Base-by-base conservation (phyloP, 2,888 invertebrate genomes). In the Tinea pellionella region DNA sequence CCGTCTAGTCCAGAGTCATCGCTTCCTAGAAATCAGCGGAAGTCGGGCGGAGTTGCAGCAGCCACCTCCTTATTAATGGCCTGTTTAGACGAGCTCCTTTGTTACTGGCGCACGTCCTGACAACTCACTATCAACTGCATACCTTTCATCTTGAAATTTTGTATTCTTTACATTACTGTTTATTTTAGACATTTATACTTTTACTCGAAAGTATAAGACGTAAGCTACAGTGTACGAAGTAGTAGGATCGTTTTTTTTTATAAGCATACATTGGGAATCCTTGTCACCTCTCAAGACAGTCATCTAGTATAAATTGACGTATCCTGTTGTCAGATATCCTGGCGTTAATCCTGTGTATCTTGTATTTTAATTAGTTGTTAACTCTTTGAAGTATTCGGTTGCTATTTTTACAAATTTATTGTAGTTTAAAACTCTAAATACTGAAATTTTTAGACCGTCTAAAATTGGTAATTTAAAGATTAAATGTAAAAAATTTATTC, bases 31-130 rank as follows among this genome's bases (percentile, higher is more conserved):
- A 86, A 72, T 75, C 79, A 69, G 72, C 84, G 85, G 85, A 85
- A 82, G 84, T 78, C 77, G 76, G 70, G 68, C 74, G 75, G 73
- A 75, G 67, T 73, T 78, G 72, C 73, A 73, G 73, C 74, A 76
- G 74, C 80, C 81, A 78, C 76, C 81, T 80, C 83, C 81, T 83
- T 86, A 84, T 85, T 85, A 85, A 86, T 86, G 85, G 75, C 79
- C 83, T 84, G 84, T 83, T 86, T 86, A 84, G 79, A 80, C 80
- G 75, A 73, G 77, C 79, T 80, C 80, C 81, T 85, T 86, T 82
- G 84, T 85, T 80, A 80, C 78, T 77, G 73, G 74, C 78, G 78
- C 83, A 80, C 83, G 80, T 80, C 79, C 77, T 75, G 75, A 75
- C 77, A 78, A 78, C 64, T 68, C n/a, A 47, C 47, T 47, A 47